These are phyloP conservation scores for Epinephelus cyanopodus DNA, from an alignment of 2,113 vertebrate genomes.

Conservation along the genomic window DNA sequence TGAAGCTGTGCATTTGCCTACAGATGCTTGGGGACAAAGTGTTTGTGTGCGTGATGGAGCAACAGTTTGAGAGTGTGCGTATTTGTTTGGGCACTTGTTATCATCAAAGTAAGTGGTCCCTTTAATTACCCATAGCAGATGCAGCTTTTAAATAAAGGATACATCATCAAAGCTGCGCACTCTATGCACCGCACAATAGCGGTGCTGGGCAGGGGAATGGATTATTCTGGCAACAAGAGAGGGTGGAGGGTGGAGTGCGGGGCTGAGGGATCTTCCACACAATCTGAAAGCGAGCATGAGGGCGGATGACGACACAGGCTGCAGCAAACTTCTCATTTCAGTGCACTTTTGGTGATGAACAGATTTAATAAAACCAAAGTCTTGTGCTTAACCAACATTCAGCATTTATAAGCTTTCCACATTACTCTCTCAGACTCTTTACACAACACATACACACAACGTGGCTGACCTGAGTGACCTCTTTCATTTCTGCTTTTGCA, in stretches of 20 bases:
- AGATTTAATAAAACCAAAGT: not conserved
- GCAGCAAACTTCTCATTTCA: constrained; percentile 21
- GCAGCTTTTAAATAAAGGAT: constrained; percentile 84
- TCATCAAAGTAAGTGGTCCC: constrained; percentile 83
- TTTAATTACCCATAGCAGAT: constrained; percentile 87
- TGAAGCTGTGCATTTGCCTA: constrained; percentile 13
- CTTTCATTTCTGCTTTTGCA: constrained; percentile 23
- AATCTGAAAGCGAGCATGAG: constrained; percentile 8
- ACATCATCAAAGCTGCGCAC: constrained; percentile 80
- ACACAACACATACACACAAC: not conserved
- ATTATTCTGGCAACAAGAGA: constrained; percentile 46
- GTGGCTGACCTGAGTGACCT: not conserved
- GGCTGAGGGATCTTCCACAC: constrained; percentile 8
- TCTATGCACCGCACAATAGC: constrained; percentile 71
- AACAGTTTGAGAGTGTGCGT: constrained; percentile 61
- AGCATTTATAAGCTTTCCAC: constrained; percentile 1
- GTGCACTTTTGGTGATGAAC: constrained; percentile 3
- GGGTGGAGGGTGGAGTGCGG: not conserved
- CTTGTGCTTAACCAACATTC: not conserved
- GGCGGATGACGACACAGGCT: constrained; percentile 38
- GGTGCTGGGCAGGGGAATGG: constrained; percentile 51
- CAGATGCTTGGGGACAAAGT: constrained; percentile 12
- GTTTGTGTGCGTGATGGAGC: constrained; percentile 29
- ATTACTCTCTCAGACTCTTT: not conserved
- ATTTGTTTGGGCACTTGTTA: constrained; percentile 74